Evolutionary conservation across 2,113 vertebrate genomes (phyloP), one percentile per base, ranked within the genome.

Genomic region (Dermatemys mawii): DNA sequence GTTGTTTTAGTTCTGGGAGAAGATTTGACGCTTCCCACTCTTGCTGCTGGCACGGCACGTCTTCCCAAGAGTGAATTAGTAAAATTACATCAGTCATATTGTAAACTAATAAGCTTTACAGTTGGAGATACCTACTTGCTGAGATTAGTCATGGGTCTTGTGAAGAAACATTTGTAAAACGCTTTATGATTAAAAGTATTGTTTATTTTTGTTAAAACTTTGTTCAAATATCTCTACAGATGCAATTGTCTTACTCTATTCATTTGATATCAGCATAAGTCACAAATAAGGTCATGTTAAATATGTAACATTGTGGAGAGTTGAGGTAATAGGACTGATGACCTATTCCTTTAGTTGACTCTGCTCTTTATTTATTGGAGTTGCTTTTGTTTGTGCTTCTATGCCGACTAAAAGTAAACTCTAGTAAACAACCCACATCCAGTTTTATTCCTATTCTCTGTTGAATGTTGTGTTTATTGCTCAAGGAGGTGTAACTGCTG

Each of bases 31-130:
- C 67, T 57, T 11, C 73, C 81, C 12, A 54, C 26, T 93, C 38
- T 22, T 86, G 3, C 8, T 11, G 26, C 41, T 3, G 83, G 44
- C 5, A 24, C 1, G 70, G 83, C 0, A 0, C 1, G 0, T 84
- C 90, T 94, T 48, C 55, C 78, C 17, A 63, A 78, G 88, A 82
- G 44, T 46, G 6, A 86, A 11, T 10, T 24, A 54, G 50, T 91
- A 8, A 2, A 24, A 0, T 76, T 70, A 21, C 49, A 38, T 79
- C 44, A 70, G 35, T 32, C n/a, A 19, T 41, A 49, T 70, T 55
- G 22, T 67, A 82, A 73, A 26, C 22, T 26, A 41, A 29, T 44
- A n/a, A 38, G 70, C 35, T 67, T 35, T 67, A 19, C 60, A n/a
- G 60, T 67, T 67, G 76, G 32, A 26, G 27, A 44, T 21, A 76